Base-by-base conservation (phyloP, 2,888 invertebrate species). In the Phrixothrix hirtus region DNA sequence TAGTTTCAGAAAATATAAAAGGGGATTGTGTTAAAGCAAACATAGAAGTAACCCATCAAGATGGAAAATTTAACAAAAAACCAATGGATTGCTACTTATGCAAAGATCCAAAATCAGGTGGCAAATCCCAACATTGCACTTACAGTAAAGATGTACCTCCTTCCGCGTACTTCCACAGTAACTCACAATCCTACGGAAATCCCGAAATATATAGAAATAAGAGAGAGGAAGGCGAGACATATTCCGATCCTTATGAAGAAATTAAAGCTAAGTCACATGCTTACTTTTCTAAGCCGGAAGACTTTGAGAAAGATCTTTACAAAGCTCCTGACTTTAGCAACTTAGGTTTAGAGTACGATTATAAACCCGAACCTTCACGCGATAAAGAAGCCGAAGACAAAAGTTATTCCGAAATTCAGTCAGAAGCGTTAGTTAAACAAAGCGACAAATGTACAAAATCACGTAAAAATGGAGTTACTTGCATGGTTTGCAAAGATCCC, bases 401-500 rank as follows among this genome's bases (percentile, higher is more conserved):
- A 58, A 81, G 82, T 25, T 76, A 82, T 29, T 84, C 85, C 0
- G 85, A 86, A 63, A 76, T 79, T 62, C 81, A 84, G 66, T 80
- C 84, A 0, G 81, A 83, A 26, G 81, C 83, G 75, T 71, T 83
- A 25, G 59, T 69, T 15, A 83, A 82, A 64, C 79, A 81, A 66
- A 81, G 83, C 55, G 82, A 82, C 55, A 82, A 83, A 60, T 89
- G 89, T 61, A 80, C 83, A 62, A 81, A 84, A 65, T 80, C 85
- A 0, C 74, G 80, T 37, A 84, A 79, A 63, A 83, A 85, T 57
- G 83, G 83, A 1, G 83, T 84, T 83, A 79, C 81, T 7, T 91
- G 90, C 69, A 82, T 82, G 57, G 79, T 88, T 1, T 92, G 92
- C 66, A 84, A 86, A 60, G 85, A 89, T 67, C 81, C 85, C 1